Conservation (phyloP, 2,797 vertebrate species). For the Notolabrus celidotus region DNA sequence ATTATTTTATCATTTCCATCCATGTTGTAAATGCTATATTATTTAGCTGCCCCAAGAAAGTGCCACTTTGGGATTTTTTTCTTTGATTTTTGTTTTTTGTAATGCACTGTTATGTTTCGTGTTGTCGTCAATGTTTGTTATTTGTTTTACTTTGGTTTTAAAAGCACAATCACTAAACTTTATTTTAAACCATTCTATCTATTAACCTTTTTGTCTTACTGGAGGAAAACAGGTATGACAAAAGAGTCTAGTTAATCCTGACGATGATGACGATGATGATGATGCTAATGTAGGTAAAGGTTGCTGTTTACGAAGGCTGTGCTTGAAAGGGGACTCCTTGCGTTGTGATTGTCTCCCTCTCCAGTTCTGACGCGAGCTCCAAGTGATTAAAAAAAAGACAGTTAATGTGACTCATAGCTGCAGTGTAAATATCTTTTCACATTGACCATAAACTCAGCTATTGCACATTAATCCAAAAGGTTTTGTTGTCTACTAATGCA, state of each 20-base stretch:
- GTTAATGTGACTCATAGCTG: constrained; percentile 83
- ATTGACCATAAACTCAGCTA: constrained; percentile 80
- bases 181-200: constrained; percentile 99
- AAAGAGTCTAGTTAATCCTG: constrained; percentile 93
- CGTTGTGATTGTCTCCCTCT: constrained; percentile 75
- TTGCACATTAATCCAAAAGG: constrained; percentile 81
- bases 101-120: constrained; percentile 98
- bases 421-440: constrained; percentile 83
- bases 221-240: constrained; percentile 90
- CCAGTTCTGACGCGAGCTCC: constrained; percentile 67
- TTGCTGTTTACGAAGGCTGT: constrained; percentile 84
- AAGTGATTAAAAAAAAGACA: constrained; percentile 71
- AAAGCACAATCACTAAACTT: constrained; percentile 99
- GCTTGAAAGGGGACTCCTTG: constrained; percentile 80
- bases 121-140: constrained; percentile 85
- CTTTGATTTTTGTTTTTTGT: constrained; percentile 85
- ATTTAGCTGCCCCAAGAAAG: constrained; percentile 93
- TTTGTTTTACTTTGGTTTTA: constrained; percentile 98
- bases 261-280: constrained; percentile 82
- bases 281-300: constrained; percentile 91
- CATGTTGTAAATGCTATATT: constrained; percentile 94
- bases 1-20: constrained; percentile 90
- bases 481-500: constrained; percentile 84
- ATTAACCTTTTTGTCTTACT: constrained; percentile 98
- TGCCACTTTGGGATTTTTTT: constrained; percentile 94